These are phyloP conservation scores for Hydropsyche betteni DNA, from an alignment of 2,888 invertebrate species.

Conservation along the genomic window DNA sequence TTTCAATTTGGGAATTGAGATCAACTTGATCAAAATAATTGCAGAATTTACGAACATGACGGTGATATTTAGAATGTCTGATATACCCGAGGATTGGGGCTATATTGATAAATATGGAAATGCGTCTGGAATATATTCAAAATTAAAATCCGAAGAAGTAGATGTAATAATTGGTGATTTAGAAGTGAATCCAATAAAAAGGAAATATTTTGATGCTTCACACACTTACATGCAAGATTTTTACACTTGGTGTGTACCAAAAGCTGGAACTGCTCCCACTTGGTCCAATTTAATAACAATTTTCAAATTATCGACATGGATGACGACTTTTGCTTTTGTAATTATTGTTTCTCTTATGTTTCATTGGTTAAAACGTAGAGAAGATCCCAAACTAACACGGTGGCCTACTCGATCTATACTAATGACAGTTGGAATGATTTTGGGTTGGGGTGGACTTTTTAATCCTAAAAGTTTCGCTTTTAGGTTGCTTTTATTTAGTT, in stretches of 20 bases:
- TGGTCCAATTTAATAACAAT: constrained; percentile 65
- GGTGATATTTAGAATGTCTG: constrained; percentile 59
- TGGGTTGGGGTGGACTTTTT: constrained; percentile 63
- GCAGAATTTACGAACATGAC: constrained; percentile 63
- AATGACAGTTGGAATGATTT: constrained; percentile 63
- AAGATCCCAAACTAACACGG: constrained; percentile 57
- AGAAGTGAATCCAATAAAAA: constrained; percentile 61
- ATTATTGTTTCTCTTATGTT: constrained; percentile 60
- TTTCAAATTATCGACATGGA: constrained; percentile 64
- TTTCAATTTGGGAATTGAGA: constrained; percentile 62
- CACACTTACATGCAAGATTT: constrained; percentile 65
- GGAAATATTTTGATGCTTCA: constrained; percentile 63
- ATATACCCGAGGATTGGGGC: constrained; percentile 62
- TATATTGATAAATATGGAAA: constrained; percentile 58
- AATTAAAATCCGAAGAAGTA: constrained; percentile 58
- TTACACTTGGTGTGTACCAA: constrained; percentile 64
- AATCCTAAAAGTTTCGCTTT: constrained; percentile 60
- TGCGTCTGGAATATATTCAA: constrained; percentile 59
- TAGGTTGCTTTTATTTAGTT: constrained; percentile 61
- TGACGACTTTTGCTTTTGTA: constrained; percentile 59
- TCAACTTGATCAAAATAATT: constrained; percentile 63
- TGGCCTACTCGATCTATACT: constrained; percentile 64
- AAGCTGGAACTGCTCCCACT: constrained; percentile 60
- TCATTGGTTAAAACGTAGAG: constrained; percentile 60
- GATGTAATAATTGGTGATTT: constrained; percentile 64